Conservation (phyloP, 2,113 vertebrate species). For the Corythaeola cristata region DNA sequence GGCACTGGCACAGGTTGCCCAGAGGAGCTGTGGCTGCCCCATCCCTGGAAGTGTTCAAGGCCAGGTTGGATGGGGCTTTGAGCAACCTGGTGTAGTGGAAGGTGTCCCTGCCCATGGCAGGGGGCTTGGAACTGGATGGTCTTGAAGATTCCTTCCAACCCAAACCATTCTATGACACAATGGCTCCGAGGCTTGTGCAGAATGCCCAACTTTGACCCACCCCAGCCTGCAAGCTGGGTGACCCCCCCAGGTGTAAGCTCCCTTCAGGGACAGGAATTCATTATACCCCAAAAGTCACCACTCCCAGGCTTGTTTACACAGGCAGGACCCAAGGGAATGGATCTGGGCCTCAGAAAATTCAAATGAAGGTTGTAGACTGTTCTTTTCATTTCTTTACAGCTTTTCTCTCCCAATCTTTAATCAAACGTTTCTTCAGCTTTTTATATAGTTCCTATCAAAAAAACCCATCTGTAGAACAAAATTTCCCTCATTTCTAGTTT, state of each 20-base stretch:
- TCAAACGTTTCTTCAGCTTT: conserved; percentile 37
- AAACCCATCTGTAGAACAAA: not conserved
- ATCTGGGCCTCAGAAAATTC: not conserved
- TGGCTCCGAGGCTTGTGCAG: fast-evolving
- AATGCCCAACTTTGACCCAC: not conserved
- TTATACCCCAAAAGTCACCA: not conserved
- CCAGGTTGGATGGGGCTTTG: too few species aligned
- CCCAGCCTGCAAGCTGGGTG: not conserved
- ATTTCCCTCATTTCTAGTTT: conserved; percentile 1
- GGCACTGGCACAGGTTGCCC: too few species aligned
- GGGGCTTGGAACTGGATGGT: too few species aligned
- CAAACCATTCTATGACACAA: too few species aligned
- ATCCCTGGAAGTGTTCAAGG: too few species aligned
- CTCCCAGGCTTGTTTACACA: not conserved
- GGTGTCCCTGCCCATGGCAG: too few species aligned
- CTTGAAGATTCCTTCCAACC: too few species aligned
- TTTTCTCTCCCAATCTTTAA: not conserved
- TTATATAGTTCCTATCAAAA: not conserved
- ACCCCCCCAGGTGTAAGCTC: not conserved
- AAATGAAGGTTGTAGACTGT: not conserved
- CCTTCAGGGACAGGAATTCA: not conserved
- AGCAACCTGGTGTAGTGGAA: too few species aligned
- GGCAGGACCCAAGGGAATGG: not conserved
- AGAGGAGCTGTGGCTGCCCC: too few species aligned
- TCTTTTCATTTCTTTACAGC: not conserved